These are phyloP conservation scores for Podargus strigoides DNA, from an alignment of 2,797 vertebrate species.

Conservation along the genomic window DNA sequence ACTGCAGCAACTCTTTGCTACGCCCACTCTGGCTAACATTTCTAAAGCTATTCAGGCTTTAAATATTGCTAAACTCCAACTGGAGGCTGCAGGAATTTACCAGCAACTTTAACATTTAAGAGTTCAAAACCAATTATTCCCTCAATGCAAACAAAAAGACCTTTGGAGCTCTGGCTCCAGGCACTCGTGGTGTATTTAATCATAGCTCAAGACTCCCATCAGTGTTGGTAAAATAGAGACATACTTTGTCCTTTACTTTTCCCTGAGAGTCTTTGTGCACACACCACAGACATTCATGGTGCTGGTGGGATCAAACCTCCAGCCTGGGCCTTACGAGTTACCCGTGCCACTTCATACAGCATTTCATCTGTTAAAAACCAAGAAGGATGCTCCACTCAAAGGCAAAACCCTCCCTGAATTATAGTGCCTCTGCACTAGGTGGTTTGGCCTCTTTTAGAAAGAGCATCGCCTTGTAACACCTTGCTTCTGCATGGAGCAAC, in stretches of 20 bases:
- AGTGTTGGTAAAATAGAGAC: not conserved
- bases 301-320: not conserved
- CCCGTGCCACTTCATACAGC: not conserved
- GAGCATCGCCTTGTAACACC: not conserved
- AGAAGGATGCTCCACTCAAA: not conserved
- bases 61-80: not conserved
- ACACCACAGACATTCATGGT: accelerated
- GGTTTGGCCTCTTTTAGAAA: not conserved
- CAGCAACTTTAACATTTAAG: not conserved
- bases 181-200: not conserved
- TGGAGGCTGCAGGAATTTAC: not conserved
- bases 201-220: not conserved
- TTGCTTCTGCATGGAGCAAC: not conserved
- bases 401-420: not conserved
- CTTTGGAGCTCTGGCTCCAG: not conserved
- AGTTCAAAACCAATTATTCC: not conserved
- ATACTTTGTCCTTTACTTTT: not conserved
- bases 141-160: not conserved
- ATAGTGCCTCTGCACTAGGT: accelerated
- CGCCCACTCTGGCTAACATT: not conserved
- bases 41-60: not conserved
- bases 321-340: not conserved
- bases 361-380: not conserved
- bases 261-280: not conserved
- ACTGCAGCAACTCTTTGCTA: not conserved